Evolutionary conservation across 64 coral and sea anemone species (phyloP), one percentile per base, ranked within the genome.

Genomic region (Astreopora myriophthalma): DNA sequence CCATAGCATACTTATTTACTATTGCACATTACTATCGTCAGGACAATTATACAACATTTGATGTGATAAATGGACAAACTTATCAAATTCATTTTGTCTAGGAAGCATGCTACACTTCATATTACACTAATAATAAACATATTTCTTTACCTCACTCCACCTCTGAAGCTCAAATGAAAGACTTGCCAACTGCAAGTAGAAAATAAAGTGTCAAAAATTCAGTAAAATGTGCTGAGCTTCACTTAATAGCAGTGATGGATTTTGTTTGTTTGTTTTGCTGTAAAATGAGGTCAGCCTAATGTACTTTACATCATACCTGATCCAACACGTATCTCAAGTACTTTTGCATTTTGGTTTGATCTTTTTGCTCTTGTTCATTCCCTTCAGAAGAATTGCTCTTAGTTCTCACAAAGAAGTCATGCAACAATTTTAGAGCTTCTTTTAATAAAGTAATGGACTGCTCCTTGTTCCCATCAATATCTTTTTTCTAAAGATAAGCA

Each of bases 261-360:
- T n/a, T n/a, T n/a, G n/a, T n/a, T n/a, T n/a, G n/a, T n/a, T n/a
- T n/a, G n/a, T n/a, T n/a, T n/a, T n/a, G n/a, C n/a, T n/a, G n/a
- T n/a, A n/a, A n/a, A n/a, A n/a, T n/a, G n/a, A n/a, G n/a, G n/a
- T n/a, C n/a, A n/a, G n/a, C n/a, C n/a, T n/a, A n/a, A n/a, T n/a
- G 17, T 17, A 33, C 28, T 34, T 71, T 32, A 71, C 27, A 71
- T 71, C 39, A 60, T 55, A 83, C 79, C 79, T 83, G 55, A 24
- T 65, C 79, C 79, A 83, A 38, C 32, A 83, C 79, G 38, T 83
- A 83, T 64, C 52, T 64, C 31, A 83, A n/a, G 25, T 83, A 83
- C 57, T 83, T 83, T 34, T 83, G 79, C 33, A 60, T 64, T 83
- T 83, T 83, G 2, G 34, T 83, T 38, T 62, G 64, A 28, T 64